phyloP scores from a whole-genome alignment of 2,888 invertebrate species.

The Bombylius major region DNA sequence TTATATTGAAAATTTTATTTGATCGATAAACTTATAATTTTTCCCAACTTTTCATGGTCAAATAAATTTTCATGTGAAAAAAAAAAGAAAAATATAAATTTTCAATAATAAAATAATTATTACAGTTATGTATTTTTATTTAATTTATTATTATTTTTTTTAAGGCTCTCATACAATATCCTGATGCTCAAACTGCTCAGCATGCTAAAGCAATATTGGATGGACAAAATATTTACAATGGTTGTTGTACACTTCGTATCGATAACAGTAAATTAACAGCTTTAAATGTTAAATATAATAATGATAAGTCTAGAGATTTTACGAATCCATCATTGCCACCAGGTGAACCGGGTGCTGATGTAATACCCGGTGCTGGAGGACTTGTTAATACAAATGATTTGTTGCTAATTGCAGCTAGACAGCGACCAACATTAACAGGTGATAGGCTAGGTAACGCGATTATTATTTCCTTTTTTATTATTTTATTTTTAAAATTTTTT shows the following conservation, averaged over 20 bases:
- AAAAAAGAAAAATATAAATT: slow-evolving; percentile 1
- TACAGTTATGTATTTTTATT: neutral
- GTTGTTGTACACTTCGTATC: slow-evolving; percentile 97
- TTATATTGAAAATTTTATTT: too few species aligned
- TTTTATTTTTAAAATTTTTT: slow-evolving; percentile 9
- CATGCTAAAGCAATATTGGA: slow-evolving; percentile 93
- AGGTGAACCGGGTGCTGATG: slow-evolving; percentile 63
- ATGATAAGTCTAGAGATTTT: slow-evolving; percentile 98
- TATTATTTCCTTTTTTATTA: slow-evolving; percentile 14
- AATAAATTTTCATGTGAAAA: neutral
- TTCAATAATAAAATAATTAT: neutral
- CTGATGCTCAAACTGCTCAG: slow-evolving; percentile 93
- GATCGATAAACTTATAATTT: slow-evolving; percentile 5
- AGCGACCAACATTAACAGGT: slow-evolving; percentile 38
- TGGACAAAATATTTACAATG: slow-evolving; percentile 98
- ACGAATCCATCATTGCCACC: slow-evolving; percentile 96
- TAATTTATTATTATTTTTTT: slow-evolving; percentile 59
- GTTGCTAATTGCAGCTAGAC: slow-evolving; percentile 37
- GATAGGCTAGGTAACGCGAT: slow-evolving; percentile 37
- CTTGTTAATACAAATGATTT: slow-evolving; percentile 44
- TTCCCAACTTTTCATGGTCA: slow-evolving; percentile 3
- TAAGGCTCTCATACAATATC: slow-evolving; percentile 98
- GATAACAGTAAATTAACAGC: slow-evolving; percentile 98
- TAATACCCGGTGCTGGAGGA: slow-evolving; percentile 42
- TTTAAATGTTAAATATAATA: slow-evolving; percentile 98